A percentile compares a stretch with the other conserved stretches of the same genome.
phyloP scores from a whole-genome alignment of 2,113 vertebrate genomes.

The Mormyrus iriodes region DNA sequence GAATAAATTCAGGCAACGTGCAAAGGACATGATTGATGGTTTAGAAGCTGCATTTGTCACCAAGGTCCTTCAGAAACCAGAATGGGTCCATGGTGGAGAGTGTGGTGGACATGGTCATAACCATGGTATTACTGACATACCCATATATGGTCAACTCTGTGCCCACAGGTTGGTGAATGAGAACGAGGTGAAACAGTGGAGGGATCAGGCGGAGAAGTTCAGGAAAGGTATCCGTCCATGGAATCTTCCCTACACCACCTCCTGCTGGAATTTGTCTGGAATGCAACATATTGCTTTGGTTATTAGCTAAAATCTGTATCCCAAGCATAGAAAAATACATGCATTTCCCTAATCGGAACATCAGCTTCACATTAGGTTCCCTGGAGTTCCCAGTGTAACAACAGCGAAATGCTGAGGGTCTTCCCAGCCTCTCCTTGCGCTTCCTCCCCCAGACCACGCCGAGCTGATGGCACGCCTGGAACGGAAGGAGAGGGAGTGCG shows the following conservation, averaged over 20 bases:
- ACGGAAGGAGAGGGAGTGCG: slow-evolving; percentile 89
- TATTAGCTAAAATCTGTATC: neutral
- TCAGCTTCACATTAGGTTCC: neutral
- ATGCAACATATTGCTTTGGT: neutral
- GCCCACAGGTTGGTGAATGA: slow-evolving; percentile 86
- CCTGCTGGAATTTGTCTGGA: slow-evolving; percentile 26
- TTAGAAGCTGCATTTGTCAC: neutral
- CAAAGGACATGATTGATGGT: neutral
- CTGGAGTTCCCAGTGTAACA: neutral
- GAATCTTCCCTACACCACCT: slow-evolving; percentile 14
- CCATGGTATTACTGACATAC: neutral
- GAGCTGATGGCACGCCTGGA: slow-evolving; percentile 82
- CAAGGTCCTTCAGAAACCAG: neutral
- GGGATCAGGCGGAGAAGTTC: slow-evolving; percentile 93
- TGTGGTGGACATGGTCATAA: neutral
- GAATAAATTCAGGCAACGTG: neutral
- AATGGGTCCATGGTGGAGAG: neutral
- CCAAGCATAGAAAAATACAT: neutral
- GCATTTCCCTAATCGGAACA: neutral
- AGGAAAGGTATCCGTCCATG: slow-evolving; percentile 72
- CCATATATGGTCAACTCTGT: neutral
- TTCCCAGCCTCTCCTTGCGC: neutral
- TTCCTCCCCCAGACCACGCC: slow-evolving; percentile 66
- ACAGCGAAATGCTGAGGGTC: neutral
- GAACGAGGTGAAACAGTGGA: slow-evolving; percentile 94